A percentile compares a stretch with the other conserved stretches of the same genome.
phyloP scores from a whole-genome alignment of 2,888 invertebrate species.

The Oligia latruncula region DNA sequence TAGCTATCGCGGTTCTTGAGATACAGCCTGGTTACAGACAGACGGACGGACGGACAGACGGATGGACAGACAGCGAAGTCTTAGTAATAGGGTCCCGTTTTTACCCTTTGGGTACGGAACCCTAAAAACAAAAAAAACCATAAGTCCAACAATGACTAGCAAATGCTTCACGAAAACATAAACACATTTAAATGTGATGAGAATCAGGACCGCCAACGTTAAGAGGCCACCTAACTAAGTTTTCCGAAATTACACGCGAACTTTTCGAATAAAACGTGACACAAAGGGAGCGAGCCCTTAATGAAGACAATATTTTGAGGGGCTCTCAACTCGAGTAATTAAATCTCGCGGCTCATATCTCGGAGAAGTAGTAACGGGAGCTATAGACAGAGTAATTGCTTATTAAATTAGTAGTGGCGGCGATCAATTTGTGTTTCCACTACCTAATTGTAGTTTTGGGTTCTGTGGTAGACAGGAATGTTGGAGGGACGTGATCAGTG shows the following conservation, averaged over 20 bases:
- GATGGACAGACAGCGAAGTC: too few species aligned
- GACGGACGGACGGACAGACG: too few species aligned
- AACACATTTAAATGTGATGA: slow-evolving; percentile 67
- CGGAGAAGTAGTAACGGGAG: slow-evolving; percentile 55
- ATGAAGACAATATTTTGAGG: slow-evolving; percentile 88
- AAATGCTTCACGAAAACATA: slow-evolving; percentile 46
- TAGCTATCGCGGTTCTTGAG: too few species aligned
- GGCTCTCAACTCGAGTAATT: slow-evolving; percentile 82
- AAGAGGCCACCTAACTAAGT: slow-evolving; percentile 83
- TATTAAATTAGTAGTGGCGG: slow-evolving; percentile 78
- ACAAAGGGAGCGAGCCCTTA: slow-evolving; percentile 83
- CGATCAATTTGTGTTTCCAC: slow-evolving; percentile 72
- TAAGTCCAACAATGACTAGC: slow-evolving; percentile 1
- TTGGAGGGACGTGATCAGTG: neutral
- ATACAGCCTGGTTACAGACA: too few species aligned
- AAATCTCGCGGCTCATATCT: slow-evolving; percentile 82
- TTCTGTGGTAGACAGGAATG: slow-evolving; percentile 22
- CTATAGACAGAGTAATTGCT: slow-evolving; percentile 74
- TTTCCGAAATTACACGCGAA: slow-evolving; percentile 83
- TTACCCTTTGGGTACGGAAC: too few species aligned
- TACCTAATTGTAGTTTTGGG: slow-evolving; percentile 64
- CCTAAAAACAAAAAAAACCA: neutral
- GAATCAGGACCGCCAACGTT: slow-evolving; percentile 79
- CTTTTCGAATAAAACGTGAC: slow-evolving; percentile 88
- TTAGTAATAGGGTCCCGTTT: too few species aligned